A percentile compares a stretch with the other conserved stretches of the same genome.
These are phyloP conservation scores for Brachirus orientalis DNA, from an alignment of 2,113 vertebrate species.

Conservation along the genomic window DNA sequence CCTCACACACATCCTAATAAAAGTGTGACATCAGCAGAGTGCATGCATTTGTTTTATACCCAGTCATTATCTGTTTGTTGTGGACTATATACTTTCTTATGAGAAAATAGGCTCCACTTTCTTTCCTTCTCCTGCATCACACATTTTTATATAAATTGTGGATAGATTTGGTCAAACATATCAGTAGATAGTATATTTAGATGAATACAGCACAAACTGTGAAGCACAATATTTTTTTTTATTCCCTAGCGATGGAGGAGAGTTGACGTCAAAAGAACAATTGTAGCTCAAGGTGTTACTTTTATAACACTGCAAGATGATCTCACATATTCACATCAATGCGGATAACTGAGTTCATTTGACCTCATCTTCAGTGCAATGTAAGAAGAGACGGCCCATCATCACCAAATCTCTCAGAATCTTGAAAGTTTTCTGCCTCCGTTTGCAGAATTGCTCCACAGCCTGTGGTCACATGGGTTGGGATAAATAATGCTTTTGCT, in stretches of 20 bases:
- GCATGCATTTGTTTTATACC: conserved; percentile 60
- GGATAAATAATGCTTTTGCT: conserved; percentile 45
- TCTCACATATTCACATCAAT: conserved; percentile 2
- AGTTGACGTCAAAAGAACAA: not conserved
- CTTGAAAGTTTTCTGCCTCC: conserved; percentile 62
- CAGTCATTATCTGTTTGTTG: conserved; percentile 52
- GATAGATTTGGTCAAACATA: no score
- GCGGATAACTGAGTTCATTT: conserved; percentile 28
- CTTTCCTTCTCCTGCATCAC: not conserved
- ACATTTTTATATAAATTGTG: no score
- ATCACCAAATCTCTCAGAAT: conserved; percentile 38
- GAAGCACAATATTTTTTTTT: no score
- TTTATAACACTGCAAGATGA: conserved; percentile 3
- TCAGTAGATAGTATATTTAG: no score
- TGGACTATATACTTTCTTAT: conserved; percentile 27
- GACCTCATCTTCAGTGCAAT: conserved; percentile 29
- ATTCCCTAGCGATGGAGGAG: not conserved
- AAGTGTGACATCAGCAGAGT: conserved; percentile 72
- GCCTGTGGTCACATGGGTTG: conserved; percentile 64
- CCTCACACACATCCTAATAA: conserved; percentile 57
- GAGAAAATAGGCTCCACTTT: conserved; percentile 27
- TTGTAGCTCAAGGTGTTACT: not conserved
- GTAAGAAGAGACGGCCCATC: conserved; percentile 53
- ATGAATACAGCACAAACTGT: no score
- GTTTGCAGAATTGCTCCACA: conserved; percentile 59